Evolutionary conservation across 2,888 invertebrate species (phyloP).

Genomic region (Drosophila greeni): DNA sequence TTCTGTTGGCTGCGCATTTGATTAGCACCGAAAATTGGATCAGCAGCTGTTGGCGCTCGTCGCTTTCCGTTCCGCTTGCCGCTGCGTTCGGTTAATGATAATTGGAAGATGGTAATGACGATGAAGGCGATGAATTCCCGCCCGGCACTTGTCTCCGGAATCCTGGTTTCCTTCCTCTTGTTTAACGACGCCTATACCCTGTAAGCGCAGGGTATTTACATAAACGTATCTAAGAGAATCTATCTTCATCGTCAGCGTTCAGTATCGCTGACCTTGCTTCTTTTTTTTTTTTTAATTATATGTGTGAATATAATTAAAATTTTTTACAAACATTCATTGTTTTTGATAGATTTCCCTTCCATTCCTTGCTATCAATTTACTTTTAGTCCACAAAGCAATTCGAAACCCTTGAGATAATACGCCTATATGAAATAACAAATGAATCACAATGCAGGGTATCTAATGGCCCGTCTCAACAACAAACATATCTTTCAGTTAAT

Average conservation of each 20-base stretch:
- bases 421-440: neutral
- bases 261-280: neutral
- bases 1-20: slow-evolving; percentile 57
- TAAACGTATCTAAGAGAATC: neutral
- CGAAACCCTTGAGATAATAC: neutral
- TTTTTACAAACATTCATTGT: neutral
- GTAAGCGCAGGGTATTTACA: neutral
- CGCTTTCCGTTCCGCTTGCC: slow-evolving; percentile 3
- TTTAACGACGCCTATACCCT: neutral
- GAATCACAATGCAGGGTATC: slow-evolving; percentile 17
- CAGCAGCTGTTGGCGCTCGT: slow-evolving; percentile 38
- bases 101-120: slow-evolving; percentile 13
- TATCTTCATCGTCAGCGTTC: neutral
- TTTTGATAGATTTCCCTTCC: too few species aligned
- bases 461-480: neutral
- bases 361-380: neutral
- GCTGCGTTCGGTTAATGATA: slow-evolving; percentile 8
- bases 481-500: neutral
- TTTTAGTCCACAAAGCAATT: neutral
- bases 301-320: neutral
- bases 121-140: slow-evolving; percentile 17
- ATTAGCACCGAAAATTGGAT: slow-evolving; percentile 66
- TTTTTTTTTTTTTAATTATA: neutral
- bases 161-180: slow-evolving; percentile 4
- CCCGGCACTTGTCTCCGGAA: slow-evolving; percentile 13